Evolutionary conservation across 2,888 invertebrate genomes (phyloP).

Genomic region (Hemicrepidius hirtus): DNA sequence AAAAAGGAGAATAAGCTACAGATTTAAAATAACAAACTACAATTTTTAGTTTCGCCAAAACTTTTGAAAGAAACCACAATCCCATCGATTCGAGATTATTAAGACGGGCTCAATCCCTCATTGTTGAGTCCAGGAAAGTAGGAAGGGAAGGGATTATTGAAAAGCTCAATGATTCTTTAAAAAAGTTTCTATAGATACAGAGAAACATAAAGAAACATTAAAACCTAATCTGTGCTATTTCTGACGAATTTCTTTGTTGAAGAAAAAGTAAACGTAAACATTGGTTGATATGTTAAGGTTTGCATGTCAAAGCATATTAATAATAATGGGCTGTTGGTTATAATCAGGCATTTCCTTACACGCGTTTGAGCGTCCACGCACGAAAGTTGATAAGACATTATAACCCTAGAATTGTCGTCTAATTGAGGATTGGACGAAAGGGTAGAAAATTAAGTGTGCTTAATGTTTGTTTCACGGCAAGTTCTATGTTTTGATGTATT

Average conservation of each 20-base stretch:
- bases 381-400: conserved; percentile 35
- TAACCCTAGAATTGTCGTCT: conserved; percentile 24
- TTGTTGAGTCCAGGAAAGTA: too few species aligned
- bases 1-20: too few species aligned
- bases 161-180: too few species aligned
- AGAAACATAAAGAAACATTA: background rate
- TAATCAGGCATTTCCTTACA: conserved; percentile 27
- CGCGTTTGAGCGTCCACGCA: conserved; percentile 35
- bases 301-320: conserved; percentile 31
- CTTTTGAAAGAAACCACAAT: too few species aligned
- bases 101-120: too few species aligned
- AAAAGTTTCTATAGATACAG: too few species aligned
- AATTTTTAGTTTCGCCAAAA: too few species aligned
- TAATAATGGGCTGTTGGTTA: conserved; percentile 9
- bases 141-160: too few species aligned
- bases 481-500: conserved; percentile 46
- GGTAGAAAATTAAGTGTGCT: conserved; percentile 33
- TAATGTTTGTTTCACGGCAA: conserved; percentile 38
- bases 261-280: background rate
- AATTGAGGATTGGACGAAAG: conserved; percentile 26
- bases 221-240: background rate
- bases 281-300: conserved; percentile 4
- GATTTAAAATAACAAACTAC: too few species aligned
- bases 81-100: too few species aligned
- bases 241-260: background rate